Evolutionary conservation across 2,888 invertebrate genomes (phyloP), one percentile per base, ranked within the genome.

Genomic region (Ophion obscuratus): DNA sequence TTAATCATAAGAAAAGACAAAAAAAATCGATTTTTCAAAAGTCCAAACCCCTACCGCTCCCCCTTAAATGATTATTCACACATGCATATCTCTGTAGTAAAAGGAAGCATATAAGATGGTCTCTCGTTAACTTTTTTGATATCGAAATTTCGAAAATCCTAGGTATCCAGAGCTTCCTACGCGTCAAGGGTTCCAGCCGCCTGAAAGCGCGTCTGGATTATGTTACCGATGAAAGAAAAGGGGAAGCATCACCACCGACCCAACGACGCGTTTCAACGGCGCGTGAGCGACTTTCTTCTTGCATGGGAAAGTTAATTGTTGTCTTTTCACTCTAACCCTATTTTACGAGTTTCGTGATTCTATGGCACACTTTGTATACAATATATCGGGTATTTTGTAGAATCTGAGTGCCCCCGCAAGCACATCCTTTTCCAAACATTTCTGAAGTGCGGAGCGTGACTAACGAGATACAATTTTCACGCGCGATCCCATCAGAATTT

Each of bases 181-280:
- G 79, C 87, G 88, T 91, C 89, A 91, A 92, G 92, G 92, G 91
- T 90, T 91, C 86, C 7, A 44, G 17, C 17, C 44, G 90, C 88
- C 89, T 88, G 78, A 88, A 89, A 88, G 89, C 86, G 91, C 87
- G 88, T 93, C 93, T 93, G 93, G 93, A 90, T 88, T 89, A 89
- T 92, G 92, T 93, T 90, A 87, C 66, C 47, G 77, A 64, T 76
- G 85, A 76, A 79, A 75, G 75, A 85, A 88, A 77, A 71, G 74
- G 80, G 53, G 74, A 75, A 67, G 53, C 20, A 79, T 79, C 76
- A 76, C 78, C 24, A 73, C 53, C 20, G 17, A 75, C 20, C 67
- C 24, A 17, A 75, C 36, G 11, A 70, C 36, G 88, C 85, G 86
- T 24, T 24, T 24, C 24, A 24, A 24, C 24, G 85, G 86, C 87